Base-by-base conservation (phyloP, 2,888 invertebrate species). In the Drosophila affinis region DNA sequence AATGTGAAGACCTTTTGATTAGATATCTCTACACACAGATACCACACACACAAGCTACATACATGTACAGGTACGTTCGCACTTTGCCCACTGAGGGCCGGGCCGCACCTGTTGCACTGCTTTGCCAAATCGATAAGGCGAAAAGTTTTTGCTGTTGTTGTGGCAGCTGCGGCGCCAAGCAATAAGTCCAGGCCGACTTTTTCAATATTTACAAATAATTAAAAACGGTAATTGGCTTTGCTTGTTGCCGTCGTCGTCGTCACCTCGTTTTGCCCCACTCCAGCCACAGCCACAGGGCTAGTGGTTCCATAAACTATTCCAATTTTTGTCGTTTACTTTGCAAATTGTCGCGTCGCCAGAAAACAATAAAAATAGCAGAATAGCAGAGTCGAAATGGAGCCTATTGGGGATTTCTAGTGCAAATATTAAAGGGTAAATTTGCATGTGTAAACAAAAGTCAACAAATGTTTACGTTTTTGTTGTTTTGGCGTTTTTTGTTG, bases 131-230 rank as follows among this genome's bases (percentile, higher is more conserved):
- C 73, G 62, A 73, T 73, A 72, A 68, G 62, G 49, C 21, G n/a
- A n/a, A 3, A 21, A 21, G 21, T 21, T 47, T 62, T 64, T 10
- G 44, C 9, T 48, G 4, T 0, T 14, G 39, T 46, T 17, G 24
- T 55, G 32, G 17, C 29, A 29, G 29, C 34, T 34, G 44, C 54
- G 72, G 72, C 68, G 68, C 71, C 67, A 67, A 57, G 67, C 49
- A 14, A 32, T 47, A 62, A 48, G 54, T 62, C 53, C 56, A 10
- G 51, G 46, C 14, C 62, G 48, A 61, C 71, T 62, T 61, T 62
- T 62, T 53, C 58, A 87, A 79, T 84, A 82, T 84, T 87, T 85
- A 64, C 83, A 60, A 72, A 73, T 85, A 87, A 85, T 85, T 85
- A 81, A 69, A 73, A 70, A 53, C 58, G 63, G 56, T 84, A 84